These are phyloP conservation scores for Zapornia atra DNA, from an alignment of 2,113 vertebrate species.

Conservation along the genomic window DNA sequence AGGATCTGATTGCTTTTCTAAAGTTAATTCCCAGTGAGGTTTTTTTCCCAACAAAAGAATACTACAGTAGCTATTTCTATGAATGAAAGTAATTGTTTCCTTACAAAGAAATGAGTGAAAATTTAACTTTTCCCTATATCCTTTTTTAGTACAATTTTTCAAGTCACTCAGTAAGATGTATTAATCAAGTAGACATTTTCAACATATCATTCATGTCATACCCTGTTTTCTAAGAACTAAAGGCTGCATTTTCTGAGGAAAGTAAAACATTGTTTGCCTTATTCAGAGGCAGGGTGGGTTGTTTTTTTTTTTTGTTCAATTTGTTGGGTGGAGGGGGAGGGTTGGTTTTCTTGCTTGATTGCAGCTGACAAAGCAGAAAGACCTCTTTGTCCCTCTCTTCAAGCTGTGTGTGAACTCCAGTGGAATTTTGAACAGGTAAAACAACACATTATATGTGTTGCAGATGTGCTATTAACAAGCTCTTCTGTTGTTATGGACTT, in stretches of 20 bases:
- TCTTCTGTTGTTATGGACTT: constrained; percentile 6
- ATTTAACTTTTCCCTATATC: background rate
- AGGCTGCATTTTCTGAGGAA: background rate
- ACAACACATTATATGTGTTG: constrained; percentile 8
- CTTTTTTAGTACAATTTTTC: background rate
- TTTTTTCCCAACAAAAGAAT: background rate
- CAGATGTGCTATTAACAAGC: constrained; percentile 51
- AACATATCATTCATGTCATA: background rate
- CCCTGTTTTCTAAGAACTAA: background rate
- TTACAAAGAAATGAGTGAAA: background rate
- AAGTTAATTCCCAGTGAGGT: constrained; percentile 64
- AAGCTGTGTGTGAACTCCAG: background rate
- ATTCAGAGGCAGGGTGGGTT: background rate
- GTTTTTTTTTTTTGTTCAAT: background rate
- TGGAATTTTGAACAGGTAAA: constrained; percentile 43
- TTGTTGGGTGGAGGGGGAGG: background rate
- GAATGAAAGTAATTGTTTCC: background rate
- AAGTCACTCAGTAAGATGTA: background rate
- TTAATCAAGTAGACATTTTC: background rate
- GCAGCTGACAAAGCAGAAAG: constrained; percentile 39
- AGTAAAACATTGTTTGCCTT: background rate
- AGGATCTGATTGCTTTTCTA: constrained; percentile 65
- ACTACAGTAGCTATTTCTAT: background rate
- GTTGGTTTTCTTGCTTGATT: background rate
- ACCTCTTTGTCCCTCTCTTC: constrained; percentile 1